Conservation (phyloP, 2,113 vertebrate genomes). For the Sander vitreus region DNA sequence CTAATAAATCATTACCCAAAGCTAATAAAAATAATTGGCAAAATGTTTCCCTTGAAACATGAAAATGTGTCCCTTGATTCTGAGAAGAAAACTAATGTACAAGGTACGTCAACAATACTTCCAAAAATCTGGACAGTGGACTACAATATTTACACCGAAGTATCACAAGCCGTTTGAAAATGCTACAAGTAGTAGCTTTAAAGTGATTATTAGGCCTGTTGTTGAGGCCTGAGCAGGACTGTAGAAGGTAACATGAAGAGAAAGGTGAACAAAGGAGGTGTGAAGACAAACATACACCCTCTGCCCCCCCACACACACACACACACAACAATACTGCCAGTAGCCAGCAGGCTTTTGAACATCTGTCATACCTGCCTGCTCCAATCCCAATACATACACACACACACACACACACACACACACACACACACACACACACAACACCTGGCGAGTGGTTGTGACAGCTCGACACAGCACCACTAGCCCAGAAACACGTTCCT, state of each 20-base stretch:
- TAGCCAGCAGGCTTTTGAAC: constrained; percentile 68
- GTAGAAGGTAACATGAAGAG: constrained; percentile 53
- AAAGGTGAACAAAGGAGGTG: constrained; percentile 55
- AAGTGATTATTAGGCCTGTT: background rate
- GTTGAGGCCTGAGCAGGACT: constrained; percentile 13
- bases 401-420: constrained; percentile 3
- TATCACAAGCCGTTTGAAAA: background rate
- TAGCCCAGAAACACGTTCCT: constrained; percentile 64
- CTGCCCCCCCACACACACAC: background rate
- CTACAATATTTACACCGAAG: no score
- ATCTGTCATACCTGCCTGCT: constrained; percentile 76
- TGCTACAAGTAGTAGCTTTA: background rate
- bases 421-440: constrained; percentile 26
- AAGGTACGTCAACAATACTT: no score
- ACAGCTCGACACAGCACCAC: constrained; percentile 58
- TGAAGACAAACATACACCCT: constrained; percentile 38
- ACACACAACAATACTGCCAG: constrained; percentile 15
- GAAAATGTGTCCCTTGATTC: no score
- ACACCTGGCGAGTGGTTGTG: constrained; percentile 43
- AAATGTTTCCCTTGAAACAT: no score
- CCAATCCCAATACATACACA: constrained; percentile 31
- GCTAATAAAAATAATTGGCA: no score
- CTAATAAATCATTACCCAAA: no score
- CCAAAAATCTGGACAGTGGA: no score
- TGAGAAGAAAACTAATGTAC: no score